Percentiles rank a stretch among this genome's conserved stretches.
Conservation (phyloP, 92 coral and sea anemone genomes). For the Palythoa heliodiscus region DNA sequence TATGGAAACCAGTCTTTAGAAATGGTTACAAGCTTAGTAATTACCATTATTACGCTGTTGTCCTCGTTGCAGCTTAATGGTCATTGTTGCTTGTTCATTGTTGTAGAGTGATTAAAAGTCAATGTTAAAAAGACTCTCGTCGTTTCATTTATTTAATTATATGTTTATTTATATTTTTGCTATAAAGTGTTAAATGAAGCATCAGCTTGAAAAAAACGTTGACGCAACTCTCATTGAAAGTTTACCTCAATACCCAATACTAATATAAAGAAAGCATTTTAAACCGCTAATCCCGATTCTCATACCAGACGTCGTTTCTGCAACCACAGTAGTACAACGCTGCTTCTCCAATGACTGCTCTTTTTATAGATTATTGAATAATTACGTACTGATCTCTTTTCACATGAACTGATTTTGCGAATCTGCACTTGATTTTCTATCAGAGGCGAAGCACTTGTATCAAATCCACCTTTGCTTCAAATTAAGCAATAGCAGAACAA, state of each 20-base stretch:
- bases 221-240: conserved; percentile 19
- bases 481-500: conserved; percentile 12
- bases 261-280: conserved; percentile 17
- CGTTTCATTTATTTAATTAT: conserved; percentile 1
- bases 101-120: conserved; percentile 16
- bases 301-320: conserved; percentile 24
- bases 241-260: conserved; percentile 20
- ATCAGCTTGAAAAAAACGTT: conserved; percentile 15
- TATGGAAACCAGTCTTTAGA: too few species aligned
- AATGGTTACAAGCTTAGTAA: conserved; percentile 7
- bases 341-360: conserved; percentile 23
- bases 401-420: conserved; percentile 19
- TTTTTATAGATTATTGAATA: conserved; percentile 28
- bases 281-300: conserved; percentile 21
- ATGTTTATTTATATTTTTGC: conserved; percentile 1
- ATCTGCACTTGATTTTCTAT: conserved; percentile 23
- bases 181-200: conserved; percentile 30
- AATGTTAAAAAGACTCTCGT: conserved; percentile 21
- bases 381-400: conserved; percentile 20
- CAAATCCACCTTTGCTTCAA: conserved; percentile 16
- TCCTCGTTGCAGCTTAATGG: conserved; percentile 16
- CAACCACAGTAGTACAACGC: conserved; percentile 11
- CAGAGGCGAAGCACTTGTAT: conserved; percentile 20
- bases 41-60: conserved; percentile 15
- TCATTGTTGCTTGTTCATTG: conserved; percentile 21